Evolutionary conservation across 2,797 vertebrate species (phyloP).

Genomic region (Astyanax mexicanus): DNA sequence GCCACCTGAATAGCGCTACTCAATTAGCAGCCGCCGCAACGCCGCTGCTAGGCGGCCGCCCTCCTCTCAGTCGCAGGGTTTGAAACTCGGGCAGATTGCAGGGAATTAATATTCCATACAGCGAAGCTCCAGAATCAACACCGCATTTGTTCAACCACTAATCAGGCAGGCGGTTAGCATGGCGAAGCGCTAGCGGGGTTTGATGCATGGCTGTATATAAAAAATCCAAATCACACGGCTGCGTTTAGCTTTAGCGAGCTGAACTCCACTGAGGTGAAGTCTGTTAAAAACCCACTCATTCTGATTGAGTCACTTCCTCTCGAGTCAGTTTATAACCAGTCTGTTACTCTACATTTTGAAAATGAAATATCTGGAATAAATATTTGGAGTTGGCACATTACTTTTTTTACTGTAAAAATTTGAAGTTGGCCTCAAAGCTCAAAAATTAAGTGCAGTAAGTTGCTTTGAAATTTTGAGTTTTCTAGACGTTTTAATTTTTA

Average conservation of each 20-base stretch:
- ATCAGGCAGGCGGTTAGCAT: background rate
- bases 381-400: too few species aligned
- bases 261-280: too few species aligned
- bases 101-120: constrained; percentile 19
- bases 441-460: too few species aligned
- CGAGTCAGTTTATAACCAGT: too few species aligned
- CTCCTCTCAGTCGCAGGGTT: constrained; percentile 19
- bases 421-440: too few species aligned
- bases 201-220: background rate
- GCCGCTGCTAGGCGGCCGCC: background rate
- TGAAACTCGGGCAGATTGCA: constrained; percentile 25
- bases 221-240: background rate
- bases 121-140: background rate
- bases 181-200: background rate
- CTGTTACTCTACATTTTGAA: too few species aligned
- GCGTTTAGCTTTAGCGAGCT: background rate
- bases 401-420: too few species aligned
- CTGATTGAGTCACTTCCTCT: too few species aligned
- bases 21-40: background rate
- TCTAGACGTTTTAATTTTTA: too few species aligned
- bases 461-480: too few species aligned
- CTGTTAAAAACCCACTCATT: too few species aligned
- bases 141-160: background rate
- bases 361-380: too few species aligned
- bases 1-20: background rate